Evolutionary conservation across 2,113 vertebrate genomes (phyloP).

Genomic region (Alligator mississippiensis): DNA sequence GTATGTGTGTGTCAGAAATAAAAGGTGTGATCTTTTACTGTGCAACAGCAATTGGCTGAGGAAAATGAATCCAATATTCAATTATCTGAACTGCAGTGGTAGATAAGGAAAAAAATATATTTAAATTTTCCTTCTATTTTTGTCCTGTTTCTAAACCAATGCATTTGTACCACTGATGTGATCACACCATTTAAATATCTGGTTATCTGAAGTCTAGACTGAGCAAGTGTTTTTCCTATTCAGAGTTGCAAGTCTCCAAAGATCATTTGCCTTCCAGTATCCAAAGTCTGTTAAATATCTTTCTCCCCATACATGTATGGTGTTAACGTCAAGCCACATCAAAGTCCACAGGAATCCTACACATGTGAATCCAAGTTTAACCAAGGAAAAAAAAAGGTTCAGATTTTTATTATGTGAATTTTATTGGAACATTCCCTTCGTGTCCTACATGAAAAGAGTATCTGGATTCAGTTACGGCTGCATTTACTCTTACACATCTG

Average conservation of each 20-base stretch:
- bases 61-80: conserved; percentile 29
- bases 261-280: conserved; percentile 37
- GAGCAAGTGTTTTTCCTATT: conserved; percentile 30
- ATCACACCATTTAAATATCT: conserved; percentile 10
- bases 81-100: neutral
- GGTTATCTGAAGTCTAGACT: conserved; percentile 33
- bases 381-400: conserved; percentile 42
- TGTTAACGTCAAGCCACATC: conserved; percentile 65
- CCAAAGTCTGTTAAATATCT: conserved; percentile 13
- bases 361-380: conserved; percentile 63
- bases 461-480: conserved; percentile 54
- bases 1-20: conserved; percentile 7
- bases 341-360: conserved; percentile 53
- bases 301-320: neutral
- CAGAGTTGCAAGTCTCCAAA: conserved; percentile 47
- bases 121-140: neutral
- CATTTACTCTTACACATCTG: conserved; percentile 68
- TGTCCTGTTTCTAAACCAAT: neutral
- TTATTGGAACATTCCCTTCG: conserved; percentile 63
- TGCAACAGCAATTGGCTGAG: conserved; percentile 10
- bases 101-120: neutral
- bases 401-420: conserved; percentile 66
- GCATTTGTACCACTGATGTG: neutral
- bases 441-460: conserved; percentile 40
- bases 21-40: conserved; percentile 37